These are phyloP conservation scores for Andrena marginata DNA, from an alignment of 2,888 invertebrate genomes.

Conservation along the genomic window DNA sequence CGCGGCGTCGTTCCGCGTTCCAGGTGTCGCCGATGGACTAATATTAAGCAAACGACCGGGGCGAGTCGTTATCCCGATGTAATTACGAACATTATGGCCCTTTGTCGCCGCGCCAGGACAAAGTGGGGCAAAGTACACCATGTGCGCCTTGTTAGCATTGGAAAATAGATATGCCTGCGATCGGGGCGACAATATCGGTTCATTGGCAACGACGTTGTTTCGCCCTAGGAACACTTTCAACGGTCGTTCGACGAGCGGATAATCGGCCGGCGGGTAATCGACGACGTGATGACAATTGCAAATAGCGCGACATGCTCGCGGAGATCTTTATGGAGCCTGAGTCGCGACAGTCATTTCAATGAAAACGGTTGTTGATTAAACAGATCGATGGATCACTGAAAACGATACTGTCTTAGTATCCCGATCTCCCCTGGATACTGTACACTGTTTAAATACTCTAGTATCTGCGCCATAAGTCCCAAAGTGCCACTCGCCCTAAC, in stretches of 20 bases:
- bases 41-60: conserved; percentile 31
- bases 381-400: too few relatives aligned
- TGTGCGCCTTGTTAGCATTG: conserved; percentile 1
- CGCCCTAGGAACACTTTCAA: conserved; percentile 7
- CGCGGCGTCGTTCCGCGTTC: not conserved
- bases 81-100: conserved; percentile 12
- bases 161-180: not conserved
- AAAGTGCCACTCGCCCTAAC: too few relatives aligned
- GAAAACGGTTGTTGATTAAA: too few relatives aligned
- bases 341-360: not conserved
- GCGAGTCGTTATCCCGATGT: not conserved
- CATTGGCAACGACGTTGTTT: conserved; percentile 9
- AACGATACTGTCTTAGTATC: too few relatives aligned
- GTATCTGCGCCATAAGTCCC: too few relatives aligned
- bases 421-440: too few relatives aligned
- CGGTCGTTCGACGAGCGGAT: conserved; percentile 33
- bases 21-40: not conserved
- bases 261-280: conserved; percentile 32
- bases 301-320: conserved; percentile 24
- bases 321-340: conserved; percentile 1
- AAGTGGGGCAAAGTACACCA: not conserved
- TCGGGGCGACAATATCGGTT: not conserved
- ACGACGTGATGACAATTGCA: conserved; percentile 25
- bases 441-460: too few relatives aligned
- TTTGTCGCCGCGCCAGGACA: not conserved